Base-by-base conservation (phyloP, 2,797 vertebrate species). In the Eleutherodactylus coqui region DNA sequence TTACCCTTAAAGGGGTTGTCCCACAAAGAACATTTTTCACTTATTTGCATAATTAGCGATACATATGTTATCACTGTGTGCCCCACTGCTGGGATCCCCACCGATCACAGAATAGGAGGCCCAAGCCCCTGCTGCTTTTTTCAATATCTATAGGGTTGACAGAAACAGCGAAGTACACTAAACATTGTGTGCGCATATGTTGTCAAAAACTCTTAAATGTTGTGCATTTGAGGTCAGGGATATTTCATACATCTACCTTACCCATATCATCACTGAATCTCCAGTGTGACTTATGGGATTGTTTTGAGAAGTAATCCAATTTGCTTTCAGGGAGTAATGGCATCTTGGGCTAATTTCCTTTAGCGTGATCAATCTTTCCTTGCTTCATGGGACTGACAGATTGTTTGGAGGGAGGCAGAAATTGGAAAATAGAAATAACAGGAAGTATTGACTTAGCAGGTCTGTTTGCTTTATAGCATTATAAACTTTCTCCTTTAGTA, bases 201-300 rank as follows among this genome's bases (percentile, higher is more conserved):
- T 49, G 60, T 51, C 17, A 34, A 60, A 51, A 81, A 34, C 29
- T 49, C 43, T 11, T 36, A 47, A 19, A 14, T 14, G 43, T 49
- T 69, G 43, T 51, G 4, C 19, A 51, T 6, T 67, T 51, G 43
- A 81, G 79, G 43, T 81, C 29, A 79, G 58, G 32, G 38, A 8
- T n/a, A 16, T 21, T n/a, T 17, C 0, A 2, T 19, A n/a, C 27
- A 67, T 87, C 90, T 89, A 89, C 88, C 83, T 83, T 89, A 86
- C 88, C 83, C 47, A 69, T 84, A 80, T 51, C 87, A 88, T 82
- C 84, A 85, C 77, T 82, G 79, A 89, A 90, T 90, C 64, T 77
- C 89, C 90, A 91, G 87, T 91, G 88, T 92, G 88, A 91, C 88
- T 90, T 88, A 90, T 87, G 84, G 67, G 41, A 24, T 53, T 34